Conservation (phyloP, 64 coral and sea anemone species). For the Stylophora pistillata region DNA sequence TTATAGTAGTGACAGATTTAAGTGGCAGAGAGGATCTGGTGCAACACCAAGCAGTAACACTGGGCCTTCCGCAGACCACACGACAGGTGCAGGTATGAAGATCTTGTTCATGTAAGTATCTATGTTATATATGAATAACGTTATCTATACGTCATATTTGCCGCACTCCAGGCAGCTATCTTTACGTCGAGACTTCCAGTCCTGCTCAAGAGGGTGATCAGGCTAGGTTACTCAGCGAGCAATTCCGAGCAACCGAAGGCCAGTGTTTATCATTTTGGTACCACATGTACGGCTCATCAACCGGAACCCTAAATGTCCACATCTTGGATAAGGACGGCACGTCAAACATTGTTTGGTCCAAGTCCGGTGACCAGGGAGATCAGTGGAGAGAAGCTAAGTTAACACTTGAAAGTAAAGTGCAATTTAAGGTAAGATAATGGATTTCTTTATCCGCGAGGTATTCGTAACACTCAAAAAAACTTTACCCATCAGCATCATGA, state of each 20-base stretch:
- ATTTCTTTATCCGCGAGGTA: neutral
- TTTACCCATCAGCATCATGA: conserved; percentile 30
- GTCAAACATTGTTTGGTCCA: conserved; percentile 35
- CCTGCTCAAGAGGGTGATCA: conserved; percentile 66
- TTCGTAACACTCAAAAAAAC: conserved; percentile 4
- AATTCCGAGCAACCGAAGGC: conserved; percentile 31
- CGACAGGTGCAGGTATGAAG: conserved; percentile 57
- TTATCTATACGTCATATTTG: neutral
- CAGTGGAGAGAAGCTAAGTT: conserved; percentile 49
- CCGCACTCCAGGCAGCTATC: conserved; percentile 50
- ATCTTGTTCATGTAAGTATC: too few relatives aligned
- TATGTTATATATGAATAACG: too few relatives aligned
- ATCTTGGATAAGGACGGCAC: neutral
- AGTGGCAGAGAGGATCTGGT: conserved; percentile 47
- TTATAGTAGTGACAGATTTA: neutral
- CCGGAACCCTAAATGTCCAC: conserved; percentile 54
- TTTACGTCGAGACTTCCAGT: conserved; percentile 73
- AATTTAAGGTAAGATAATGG: conserved; percentile 38
- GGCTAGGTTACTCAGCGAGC: conserved; percentile 58
- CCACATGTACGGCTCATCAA: conserved; percentile 72
- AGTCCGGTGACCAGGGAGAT: conserved; percentile 56
- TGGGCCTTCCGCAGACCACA: conserved; percentile 72
- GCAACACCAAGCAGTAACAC: conserved; percentile 55
- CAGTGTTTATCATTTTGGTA: conserved; percentile 82
- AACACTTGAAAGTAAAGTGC: conserved; percentile 15